Evolutionary conservation across 1,140 invertebrate genomes (phyloP), one percentile per base, ranked within the genome.

Genomic region (Cataglyphis hispanica): DNA sequence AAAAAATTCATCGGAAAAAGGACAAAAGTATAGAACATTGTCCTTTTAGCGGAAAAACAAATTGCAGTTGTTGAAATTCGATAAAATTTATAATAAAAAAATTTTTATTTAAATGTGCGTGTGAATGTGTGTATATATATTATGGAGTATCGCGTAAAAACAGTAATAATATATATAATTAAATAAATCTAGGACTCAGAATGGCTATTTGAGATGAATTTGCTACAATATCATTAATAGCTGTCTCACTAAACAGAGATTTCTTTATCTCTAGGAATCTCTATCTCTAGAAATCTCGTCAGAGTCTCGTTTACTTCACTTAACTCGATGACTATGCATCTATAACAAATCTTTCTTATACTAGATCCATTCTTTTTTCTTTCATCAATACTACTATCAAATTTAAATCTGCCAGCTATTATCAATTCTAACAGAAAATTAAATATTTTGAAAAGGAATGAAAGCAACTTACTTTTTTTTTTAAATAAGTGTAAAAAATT

Each of bases 241-340:
- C 56, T 22, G 34, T 46, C 22, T 70, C 50, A 25, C 37, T 40
- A 27, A 72, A 13, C 19, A 4, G 11, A 58, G 64, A 58, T 58
- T 81, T 19, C 22, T 56, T 53, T 72, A 37, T n/a, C n/a, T n/a
- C n/a, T 60, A 40, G 34, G 25, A 72, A 72, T 81, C 22, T 56
- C 66, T 72, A 37, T n/a, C n/a, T n/a, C n/a, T 60, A 40, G 34
- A 37, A 72, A 72, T 81, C n/a, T n/a, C n/a, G n/a, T n/a, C 67
- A 60, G 37, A 81, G 37, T 43, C 10, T 58, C 19, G 6, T 81
- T 58, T 72, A 81, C 34, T 50, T 4, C 25, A 60, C 50, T 81
- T 72, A 72, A 72, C 53, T 72, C 53, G 67, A 81, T 81, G 72
- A 81, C 25, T 27, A 19, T 81, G 43, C 66, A 53, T 60, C 25